phyloP scores from a whole-genome alignment of 2,113 vertebrate species.

The Sapajus apella region DNA sequence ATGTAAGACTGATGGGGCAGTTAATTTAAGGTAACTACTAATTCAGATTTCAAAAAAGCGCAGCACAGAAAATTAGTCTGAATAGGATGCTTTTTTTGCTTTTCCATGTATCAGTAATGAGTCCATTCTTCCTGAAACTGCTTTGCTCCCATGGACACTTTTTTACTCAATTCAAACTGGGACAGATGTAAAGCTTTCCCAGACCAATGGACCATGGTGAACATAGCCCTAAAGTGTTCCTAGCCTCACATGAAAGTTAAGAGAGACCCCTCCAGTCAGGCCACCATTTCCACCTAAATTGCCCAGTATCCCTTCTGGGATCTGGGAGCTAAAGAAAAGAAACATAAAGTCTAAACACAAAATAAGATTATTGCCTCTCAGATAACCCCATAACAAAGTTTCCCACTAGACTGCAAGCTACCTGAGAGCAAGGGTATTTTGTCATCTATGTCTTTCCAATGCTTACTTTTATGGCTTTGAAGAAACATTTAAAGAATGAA shows the following conservation, averaged over 20 bases:
- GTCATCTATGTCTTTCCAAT: not conserved
- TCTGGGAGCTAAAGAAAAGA: not conserved
- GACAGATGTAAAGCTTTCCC: not conserved
- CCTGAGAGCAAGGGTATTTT: not conserved
- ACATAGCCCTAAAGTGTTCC: not conserved
- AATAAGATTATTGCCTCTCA: not conserved
- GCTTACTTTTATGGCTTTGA: not conserved
- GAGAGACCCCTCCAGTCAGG: not conserved
- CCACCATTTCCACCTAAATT: not conserved
- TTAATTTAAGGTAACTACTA: slow-evolving; percentile 9
- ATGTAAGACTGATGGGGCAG: not conserved
- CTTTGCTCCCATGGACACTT: not conserved
- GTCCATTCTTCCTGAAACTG: not conserved
- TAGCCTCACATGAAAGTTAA: not conserved
- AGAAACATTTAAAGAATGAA: not conserved
- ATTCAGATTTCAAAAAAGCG: not conserved
- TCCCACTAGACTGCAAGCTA: not conserved
- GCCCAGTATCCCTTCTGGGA: not conserved
- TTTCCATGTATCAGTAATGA: slow-evolving; percentile 16
- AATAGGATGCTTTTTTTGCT: not conserved
- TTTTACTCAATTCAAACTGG: not conserved
- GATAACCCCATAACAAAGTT: not conserved
- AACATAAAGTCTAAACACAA: not conserved
- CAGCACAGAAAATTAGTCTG: not conserved
- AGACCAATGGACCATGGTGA: not conserved